phyloP scores from a whole-genome alignment of 2,113 vertebrate genomes.

The Stegastes partitus region DNA sequence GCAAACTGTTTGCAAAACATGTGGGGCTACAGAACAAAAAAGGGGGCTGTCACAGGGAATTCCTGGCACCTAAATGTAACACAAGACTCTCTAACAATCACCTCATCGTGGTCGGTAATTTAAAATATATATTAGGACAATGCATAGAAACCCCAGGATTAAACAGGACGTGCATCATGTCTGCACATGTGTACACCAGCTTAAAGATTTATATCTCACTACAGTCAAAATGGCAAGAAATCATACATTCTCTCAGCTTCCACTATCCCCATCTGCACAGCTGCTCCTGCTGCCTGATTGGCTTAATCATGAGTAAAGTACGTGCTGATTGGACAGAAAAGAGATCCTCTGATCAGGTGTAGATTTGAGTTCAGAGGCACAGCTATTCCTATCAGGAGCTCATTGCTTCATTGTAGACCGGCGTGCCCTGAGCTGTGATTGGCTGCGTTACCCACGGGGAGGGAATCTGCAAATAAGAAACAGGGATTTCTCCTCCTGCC shows the following conservation, averaged over 20 bases:
- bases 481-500: slow-evolving; percentile 71
- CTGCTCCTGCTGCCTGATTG: slow-evolving; percentile 54
- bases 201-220: neutral
- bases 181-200: neutral
- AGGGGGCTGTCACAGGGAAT: slow-evolving; percentile 13
- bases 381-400: slow-evolving; percentile 58
- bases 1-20: slow-evolving; percentile 26
- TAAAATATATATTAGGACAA: neutral
- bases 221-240: slow-evolving; percentile 36
- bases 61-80: slow-evolving; percentile 11
- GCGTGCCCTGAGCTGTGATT: slow-evolving; percentile 80
- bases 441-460: slow-evolving; percentile 74
- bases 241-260: slow-evolving; percentile 19
- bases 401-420: slow-evolving; percentile 50
- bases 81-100: neutral
- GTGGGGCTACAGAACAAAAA: slow-evolving; percentile 12
- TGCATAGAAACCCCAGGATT: neutral
- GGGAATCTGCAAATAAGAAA: slow-evolving; percentile 81
- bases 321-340: slow-evolving; percentile 69
- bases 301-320: slow-evolving; percentile 29
- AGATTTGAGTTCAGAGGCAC: slow-evolving; percentile 63
- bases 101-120: neutral
- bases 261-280: slow-evolving; percentile 17
- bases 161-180: neutral
- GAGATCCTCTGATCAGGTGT: slow-evolving; percentile 66